Evolutionary conservation across 2,797 vertebrate species (phyloP).

Genomic region (Cyclura pinguis): DNA sequence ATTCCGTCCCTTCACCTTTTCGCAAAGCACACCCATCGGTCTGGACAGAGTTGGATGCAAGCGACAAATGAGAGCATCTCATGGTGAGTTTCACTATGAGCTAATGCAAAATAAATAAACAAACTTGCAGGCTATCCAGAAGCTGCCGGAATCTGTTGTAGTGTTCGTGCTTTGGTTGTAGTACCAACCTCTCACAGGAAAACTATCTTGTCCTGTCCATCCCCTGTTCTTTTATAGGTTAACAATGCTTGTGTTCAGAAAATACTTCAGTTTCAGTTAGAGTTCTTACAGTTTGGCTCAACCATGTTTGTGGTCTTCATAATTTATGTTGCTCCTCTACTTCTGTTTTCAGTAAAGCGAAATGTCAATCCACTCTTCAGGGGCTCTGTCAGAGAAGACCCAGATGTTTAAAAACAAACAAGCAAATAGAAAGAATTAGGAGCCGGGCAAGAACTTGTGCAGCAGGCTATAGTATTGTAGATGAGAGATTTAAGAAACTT

Average conservation of each 20-base stretch:
- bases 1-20: conserved; percentile 89
- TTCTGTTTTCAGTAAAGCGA: neutral
- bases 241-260: neutral
- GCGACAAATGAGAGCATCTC: conserved; percentile 81
- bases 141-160: neutral
- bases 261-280: neutral
- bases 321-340: neutral
- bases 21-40: conserved; percentile 96
- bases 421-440: neutral
- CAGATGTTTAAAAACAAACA: neutral
- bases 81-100: conserved; percentile 74
- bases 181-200: neutral
- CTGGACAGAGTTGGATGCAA: conserved; percentile 91
- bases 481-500: neutral
- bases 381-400: neutral
- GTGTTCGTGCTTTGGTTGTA: neutral
- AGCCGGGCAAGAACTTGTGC: neutral
- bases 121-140: neutral
- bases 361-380: neutral
- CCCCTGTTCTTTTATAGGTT: neutral
- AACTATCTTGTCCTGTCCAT: neutral
- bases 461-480: neutral
- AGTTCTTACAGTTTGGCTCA: neutral
- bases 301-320: neutral
- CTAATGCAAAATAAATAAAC: neutral